phyloP scores from a whole-genome alignment of 2,888 invertebrate species.

The Arge pagana region DNA sequence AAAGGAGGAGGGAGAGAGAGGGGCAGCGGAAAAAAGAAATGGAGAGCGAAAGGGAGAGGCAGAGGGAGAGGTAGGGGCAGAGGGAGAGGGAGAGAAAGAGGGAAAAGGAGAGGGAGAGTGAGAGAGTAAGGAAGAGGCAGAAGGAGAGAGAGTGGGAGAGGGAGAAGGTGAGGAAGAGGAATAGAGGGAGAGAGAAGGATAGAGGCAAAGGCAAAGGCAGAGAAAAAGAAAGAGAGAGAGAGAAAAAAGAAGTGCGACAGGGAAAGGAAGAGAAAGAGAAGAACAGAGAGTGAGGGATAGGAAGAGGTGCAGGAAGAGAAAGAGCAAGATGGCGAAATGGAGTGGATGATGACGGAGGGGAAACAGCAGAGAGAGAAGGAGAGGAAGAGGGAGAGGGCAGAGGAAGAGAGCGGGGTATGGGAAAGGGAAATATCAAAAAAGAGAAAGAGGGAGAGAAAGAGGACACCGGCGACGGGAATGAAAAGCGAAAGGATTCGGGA shows the following conservation, averaged over 20 bases:
- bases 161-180: not conserved
- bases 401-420: not conserved
- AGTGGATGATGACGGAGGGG: not conserved
- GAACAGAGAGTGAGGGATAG: not conserved
- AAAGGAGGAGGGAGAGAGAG: not conserved
- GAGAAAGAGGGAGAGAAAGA: not conserved
- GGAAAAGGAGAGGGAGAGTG: not conserved
- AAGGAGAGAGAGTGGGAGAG: not conserved
- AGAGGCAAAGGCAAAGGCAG: not conserved
- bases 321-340: not conserved
- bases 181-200: not conserved
- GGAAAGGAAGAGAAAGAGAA: not conserved
- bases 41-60: not conserved
- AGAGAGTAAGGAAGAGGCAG: not conserved
- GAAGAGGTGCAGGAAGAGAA: not conserved
- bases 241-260: not conserved
- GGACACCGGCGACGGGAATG: not conserved
- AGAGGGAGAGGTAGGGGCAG: not conserved
- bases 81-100: not conserved
- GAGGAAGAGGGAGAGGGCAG: not conserved
- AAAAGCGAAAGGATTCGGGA: not conserved
- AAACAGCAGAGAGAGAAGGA: not conserved
- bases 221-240: not conserved
- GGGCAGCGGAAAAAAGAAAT: not conserved
- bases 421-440: not conserved